Conservation (phyloP, 2,888 invertebrate species). For the Thalpophila matura region DNA sequence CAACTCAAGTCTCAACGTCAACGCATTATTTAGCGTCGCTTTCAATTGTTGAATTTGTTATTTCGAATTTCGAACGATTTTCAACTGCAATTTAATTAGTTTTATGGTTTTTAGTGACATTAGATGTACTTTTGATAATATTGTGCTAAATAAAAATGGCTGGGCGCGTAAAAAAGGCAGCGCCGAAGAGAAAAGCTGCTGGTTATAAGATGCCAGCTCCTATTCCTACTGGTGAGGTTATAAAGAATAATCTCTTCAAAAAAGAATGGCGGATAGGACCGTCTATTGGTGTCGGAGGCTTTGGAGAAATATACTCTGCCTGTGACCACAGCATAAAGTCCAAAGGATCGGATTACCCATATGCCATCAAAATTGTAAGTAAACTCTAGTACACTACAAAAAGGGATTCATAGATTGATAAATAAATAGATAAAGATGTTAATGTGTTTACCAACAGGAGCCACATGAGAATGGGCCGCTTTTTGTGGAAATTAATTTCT, state of each 20-base stretch:
- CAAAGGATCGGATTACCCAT: conserved; percentile 91
- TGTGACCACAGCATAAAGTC: conserved; percentile 90
- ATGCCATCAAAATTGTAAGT: conserved; percentile 95
- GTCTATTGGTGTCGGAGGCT: conserved; percentile 97
- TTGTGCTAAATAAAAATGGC: conserved; percentile 68
- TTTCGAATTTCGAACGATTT: conserved; percentile 31
- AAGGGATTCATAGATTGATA: neutral
- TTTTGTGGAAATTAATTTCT: conserved; percentile 98
- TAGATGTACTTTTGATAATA: conserved; percentile 23
- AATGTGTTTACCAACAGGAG: conserved; percentile 90
- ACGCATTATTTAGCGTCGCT: conserved; percentile 45
- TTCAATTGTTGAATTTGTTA: conserved; percentile 54
- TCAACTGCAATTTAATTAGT: conserved; percentile 17
- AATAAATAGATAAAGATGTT: neutral
- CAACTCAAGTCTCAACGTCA: conserved; percentile 30
- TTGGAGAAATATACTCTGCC: conserved; percentile 98
- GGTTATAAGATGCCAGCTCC: conserved; percentile 92
- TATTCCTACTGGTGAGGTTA: conserved; percentile 94
- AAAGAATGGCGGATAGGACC: conserved; percentile 96
- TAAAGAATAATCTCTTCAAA: conserved; percentile 93
- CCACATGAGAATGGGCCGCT: conserved; percentile 98
- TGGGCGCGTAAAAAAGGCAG: conserved; percentile 80
- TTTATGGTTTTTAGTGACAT: conserved; percentile 15
- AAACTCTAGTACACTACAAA: neutral
- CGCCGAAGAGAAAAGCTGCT: conserved; percentile 83